These are phyloP conservation scores for Trichoplax adhaerens DNA, from an alignment of 37 sponge, comb jelly and placozoan genomes.

Conservation along the genomic window DNA sequence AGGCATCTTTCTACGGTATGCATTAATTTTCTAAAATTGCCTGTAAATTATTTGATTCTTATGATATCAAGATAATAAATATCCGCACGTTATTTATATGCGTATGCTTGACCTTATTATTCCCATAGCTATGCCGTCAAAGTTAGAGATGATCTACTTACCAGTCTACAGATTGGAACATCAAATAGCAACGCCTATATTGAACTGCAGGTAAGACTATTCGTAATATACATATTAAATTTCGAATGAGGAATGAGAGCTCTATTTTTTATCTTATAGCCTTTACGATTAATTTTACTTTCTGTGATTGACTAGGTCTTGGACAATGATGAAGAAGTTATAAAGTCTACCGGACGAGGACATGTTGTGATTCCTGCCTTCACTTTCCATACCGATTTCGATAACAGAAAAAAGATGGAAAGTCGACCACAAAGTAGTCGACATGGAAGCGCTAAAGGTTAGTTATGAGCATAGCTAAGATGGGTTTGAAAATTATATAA, in stretches of 20 bases:
- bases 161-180: conserved; percentile 54
- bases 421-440: conserved; percentile 8
- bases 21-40: neutral
- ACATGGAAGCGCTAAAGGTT: neutral
- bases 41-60: neutral
- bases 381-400: conserved; percentile 21
- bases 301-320: conserved; percentile 25
- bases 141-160: conserved; percentile 25
- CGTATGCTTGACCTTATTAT: neutral
- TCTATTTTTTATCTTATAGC: too few species aligned
- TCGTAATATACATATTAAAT: neutral
- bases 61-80: neutral
- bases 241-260: too few species aligned
- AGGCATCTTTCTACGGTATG: conserved; percentile 50
- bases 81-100: neutral
- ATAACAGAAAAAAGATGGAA: neutral
- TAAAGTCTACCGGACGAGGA: conserved; percentile 32
- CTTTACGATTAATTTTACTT: too few species aligned
- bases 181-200: conserved; percentile 65
- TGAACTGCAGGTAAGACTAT: conserved; percentile 48
- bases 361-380: conserved; percentile 49
- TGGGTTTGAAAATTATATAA: too few species aligned
- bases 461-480: neutral
- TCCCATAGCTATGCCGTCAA: conserved; percentile 20
- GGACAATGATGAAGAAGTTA: conserved; percentile 33